These are phyloP conservation scores for Coccyzus lansbergi DNA, from an alignment of 2,797 vertebrate genomes.

Conservation along the genomic window DNA sequence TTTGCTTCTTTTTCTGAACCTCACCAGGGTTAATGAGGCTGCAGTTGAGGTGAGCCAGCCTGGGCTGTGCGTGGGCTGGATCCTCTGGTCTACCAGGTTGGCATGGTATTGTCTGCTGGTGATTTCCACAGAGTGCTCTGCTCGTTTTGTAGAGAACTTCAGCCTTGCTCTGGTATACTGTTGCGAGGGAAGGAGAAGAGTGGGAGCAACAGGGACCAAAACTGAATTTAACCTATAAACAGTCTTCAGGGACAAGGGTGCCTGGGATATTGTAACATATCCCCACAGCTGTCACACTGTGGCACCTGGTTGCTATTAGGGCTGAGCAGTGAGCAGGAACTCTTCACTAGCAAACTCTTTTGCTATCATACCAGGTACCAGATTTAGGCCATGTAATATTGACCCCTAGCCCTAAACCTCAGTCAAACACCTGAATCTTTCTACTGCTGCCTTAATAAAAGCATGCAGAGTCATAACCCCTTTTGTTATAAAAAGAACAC, in stretches of 20 bases:
- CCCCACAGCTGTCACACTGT: neutral
- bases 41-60: neutral
- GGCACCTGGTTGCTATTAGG: neutral
- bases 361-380: neutral
- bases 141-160: neutral
- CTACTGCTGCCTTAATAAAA: neutral
- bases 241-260: neutral
- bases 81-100: neutral
- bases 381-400: slow-evolving; percentile 44
- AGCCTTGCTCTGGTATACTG: neutral
- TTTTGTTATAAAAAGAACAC: neutral
- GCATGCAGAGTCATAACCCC: neutral
- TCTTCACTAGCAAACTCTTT: neutral
- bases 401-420: neutral
- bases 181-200: neutral
- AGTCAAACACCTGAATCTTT: neutral
- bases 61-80: neutral
- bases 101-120: neutral
- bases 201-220: neutral
- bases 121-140: neutral
- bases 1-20: accelerated
- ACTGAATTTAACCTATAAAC: neutral
- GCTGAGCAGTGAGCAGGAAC: accelerated
- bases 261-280: neutral
- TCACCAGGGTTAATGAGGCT: accelerated